Evolutionary conservation across 37 sponge, comb jelly and placozoan genomes (phyloP).

Genomic region (Agelas oroides): DNA sequence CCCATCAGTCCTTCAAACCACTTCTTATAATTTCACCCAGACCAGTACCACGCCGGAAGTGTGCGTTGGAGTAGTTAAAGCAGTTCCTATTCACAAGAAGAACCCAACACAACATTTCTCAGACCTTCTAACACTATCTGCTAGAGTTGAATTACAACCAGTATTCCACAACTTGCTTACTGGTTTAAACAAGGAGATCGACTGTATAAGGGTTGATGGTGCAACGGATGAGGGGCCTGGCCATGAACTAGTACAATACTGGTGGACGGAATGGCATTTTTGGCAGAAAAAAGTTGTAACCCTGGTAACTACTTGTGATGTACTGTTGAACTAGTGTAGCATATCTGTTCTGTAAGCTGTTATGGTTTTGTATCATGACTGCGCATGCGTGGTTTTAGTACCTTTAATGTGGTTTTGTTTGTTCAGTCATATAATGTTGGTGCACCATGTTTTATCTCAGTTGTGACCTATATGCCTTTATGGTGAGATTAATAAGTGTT

Average conservation of each 20-base stretch:
- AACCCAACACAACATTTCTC: slow-evolving; percentile 19
- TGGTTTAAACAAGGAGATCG: too few relatives aligned
- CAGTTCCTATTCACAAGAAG: slow-evolving; percentile 11
- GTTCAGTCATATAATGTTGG: too few relatives aligned
- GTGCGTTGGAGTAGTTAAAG: slow-evolving; percentile 45
- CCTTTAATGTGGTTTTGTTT: too few relatives aligned
- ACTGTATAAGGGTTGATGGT: slow-evolving; percentile 29
- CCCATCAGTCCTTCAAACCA: slow-evolving; percentile 35
- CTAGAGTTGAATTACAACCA: not conserved
- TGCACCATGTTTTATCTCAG: too few relatives aligned
- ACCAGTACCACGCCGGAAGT: slow-evolving; percentile 33
- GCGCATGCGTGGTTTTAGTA: too few relatives aligned
- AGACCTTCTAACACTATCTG: slow-evolving; percentile 17
- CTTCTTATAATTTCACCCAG: slow-evolving; percentile 47
- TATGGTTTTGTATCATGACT: too few relatives aligned
- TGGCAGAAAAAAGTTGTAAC: not conserved
- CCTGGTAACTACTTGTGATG: slow-evolving; percentile 32
- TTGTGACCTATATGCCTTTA: too few relatives aligned
- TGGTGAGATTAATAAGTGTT: too few relatives aligned
- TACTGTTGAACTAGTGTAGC: too few relatives aligned
- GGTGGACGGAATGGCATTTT: slow-evolving; percentile 14
- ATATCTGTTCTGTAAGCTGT: too few relatives aligned
- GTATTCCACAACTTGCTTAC: not conserved
- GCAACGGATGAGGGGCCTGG: slow-evolving; percentile 16
- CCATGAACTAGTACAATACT: slow-evolving; percentile 12